Evolutionary conservation across 2,888 invertebrate genomes (phyloP), one percentile per base, ranked within the genome.

Genomic region (Nephrotoma guestfalica): DNA sequence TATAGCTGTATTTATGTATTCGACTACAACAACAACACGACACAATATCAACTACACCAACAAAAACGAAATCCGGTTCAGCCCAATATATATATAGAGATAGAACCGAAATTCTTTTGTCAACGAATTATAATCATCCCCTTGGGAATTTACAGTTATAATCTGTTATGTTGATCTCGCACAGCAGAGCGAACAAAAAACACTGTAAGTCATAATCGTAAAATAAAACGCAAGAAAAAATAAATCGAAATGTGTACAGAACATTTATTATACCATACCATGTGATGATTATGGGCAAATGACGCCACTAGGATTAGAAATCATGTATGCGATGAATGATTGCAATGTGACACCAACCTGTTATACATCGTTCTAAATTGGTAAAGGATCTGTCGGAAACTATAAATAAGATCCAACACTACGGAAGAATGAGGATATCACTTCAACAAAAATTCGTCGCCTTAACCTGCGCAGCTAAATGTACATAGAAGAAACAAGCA

Each of bases 51-150:
- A 83, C 40, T n/a, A 40, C 11, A 83, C 11, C 11, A 15, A 84
- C n/a, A 84, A 84, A 15, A 41, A 41, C 42, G 84, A 41, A 41
- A 84, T 42, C 42, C 84, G 84, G 84, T 84, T 84, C 84, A 41
- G 41, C 84, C 84, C 42, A 84, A 84, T 84, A 15, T 30, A 30
- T 30, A 15, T 71, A 71, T 71, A 15, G 7, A 15, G 6, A 71
- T 18, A 18, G 71, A 71, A 71, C 15, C 84, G 42, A 84, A 42
- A 41, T 84, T 42, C 84, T 84, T 84, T 84, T 84, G 84, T 84
- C 84, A 84, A 84, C 84, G 84, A 84, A 84, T 84, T 84, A 84
- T 84, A 84, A 84, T 84, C 84, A 84, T 84, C 84, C 84, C 84
- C 84, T 84, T 84, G 84, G 84, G 84, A 84, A 41, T 84, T 84